Evolutionary conservation across 2,888 invertebrate genomes (phyloP).

Genomic region (Cecidostiba fungosa): DNA sequence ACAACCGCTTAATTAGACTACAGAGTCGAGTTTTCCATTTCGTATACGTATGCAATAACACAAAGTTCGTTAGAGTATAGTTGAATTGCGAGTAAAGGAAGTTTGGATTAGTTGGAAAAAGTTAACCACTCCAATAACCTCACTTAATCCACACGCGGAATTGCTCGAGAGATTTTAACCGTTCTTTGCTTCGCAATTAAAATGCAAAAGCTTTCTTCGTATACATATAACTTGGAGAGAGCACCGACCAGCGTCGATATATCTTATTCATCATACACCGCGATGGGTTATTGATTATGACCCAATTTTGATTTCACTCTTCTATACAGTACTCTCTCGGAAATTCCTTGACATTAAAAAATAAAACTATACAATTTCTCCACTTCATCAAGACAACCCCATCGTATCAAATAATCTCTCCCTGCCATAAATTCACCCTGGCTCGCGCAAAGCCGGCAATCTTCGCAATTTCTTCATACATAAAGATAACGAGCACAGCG

Average conservation of each 20-base stretch:
- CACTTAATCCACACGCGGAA: neutral
- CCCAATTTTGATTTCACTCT: neutral
- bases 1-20: neutral
- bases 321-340: neutral
- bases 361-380: neutral
- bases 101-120: conserved; percentile 2
- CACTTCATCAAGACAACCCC: neutral
- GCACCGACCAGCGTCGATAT: neutral
- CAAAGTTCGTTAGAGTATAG: neutral
- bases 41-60: neutral
- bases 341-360: neutral
- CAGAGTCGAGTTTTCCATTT: neutral
- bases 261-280: too few relatives aligned
- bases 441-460: neutral
- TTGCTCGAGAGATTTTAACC: neutral
- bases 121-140: neutral
- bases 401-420: neutral
- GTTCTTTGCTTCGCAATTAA: neutral
- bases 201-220: neutral
- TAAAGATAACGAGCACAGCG: neutral
- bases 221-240: neutral
- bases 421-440: neutral
- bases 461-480: conserved; percentile 33
- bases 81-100: neutral
- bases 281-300: neutral